Conservation (phyloP, 2,888 invertebrate species). For the Muscina levida region DNA sequence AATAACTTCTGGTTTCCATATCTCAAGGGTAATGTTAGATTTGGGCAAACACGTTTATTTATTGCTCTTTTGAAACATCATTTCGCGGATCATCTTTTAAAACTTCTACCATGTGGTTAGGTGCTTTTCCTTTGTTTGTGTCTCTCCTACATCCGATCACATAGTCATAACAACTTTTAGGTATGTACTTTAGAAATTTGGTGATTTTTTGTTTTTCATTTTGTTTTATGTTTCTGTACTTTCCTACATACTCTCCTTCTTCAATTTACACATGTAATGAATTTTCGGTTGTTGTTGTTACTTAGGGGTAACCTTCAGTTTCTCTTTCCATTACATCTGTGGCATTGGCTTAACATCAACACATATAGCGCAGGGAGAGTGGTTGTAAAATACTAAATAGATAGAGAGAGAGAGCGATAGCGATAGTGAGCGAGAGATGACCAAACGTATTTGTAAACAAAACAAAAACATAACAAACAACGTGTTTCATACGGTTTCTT, state of each 20-base stretch:
- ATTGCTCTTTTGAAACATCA: too few species aligned
- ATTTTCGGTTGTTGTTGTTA: slow-evolving; percentile 17
- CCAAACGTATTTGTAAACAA: slow-evolving; percentile 9
- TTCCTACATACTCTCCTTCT: slow-evolving; percentile 14
- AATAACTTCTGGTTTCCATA: background rate
- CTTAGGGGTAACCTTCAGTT: slow-evolving; percentile 49
- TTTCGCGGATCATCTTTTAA: too few species aligned
- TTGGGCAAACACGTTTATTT: background rate
- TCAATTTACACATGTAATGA: slow-evolving; percentile 26
- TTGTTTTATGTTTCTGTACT: slow-evolving; percentile 16
- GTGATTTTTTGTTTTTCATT: slow-evolving; percentile 7
- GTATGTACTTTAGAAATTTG: slow-evolving; percentile 5
- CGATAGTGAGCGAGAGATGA: background rate
- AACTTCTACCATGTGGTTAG: background rate
- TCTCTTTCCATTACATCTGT: slow-evolving; percentile 32
- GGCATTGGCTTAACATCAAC: slow-evolving; percentile 43
- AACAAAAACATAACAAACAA: slow-evolving; percentile 47
- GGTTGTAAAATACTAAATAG: background rate
- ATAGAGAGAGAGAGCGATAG: background rate
- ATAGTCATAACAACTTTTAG: too few species aligned
- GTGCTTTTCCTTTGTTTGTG: background rate
- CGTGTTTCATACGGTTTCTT: slow-evolving; percentile 36
- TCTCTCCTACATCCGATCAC: slow-evolving; percentile 1
- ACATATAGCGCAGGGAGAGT: slow-evolving; percentile 9
- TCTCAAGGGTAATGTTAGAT: background rate